Evolutionary conservation across 2,888 invertebrate species (phyloP).

Genomic region (Brachyptera risi): DNA sequence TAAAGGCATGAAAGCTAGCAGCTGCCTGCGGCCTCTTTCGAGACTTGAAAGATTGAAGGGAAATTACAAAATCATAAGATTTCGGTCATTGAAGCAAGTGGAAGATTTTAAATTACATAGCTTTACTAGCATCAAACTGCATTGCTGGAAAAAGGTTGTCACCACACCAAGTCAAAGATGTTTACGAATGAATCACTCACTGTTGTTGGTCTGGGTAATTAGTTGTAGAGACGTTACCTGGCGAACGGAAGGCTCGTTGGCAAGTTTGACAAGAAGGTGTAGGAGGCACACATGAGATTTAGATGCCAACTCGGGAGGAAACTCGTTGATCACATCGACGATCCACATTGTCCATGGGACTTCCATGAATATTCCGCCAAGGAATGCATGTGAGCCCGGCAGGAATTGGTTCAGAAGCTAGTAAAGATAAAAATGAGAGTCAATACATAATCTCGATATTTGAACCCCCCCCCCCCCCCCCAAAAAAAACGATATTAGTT

Average conservation of each 20-base stretch:
- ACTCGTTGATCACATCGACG: conserved; percentile 44
- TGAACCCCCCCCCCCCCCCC: no score
- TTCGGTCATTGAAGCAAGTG: neutral
- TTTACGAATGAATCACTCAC: no score
- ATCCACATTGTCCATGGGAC: conserved; percentile 65
- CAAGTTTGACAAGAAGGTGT: conserved; percentile 65
- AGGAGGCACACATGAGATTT: conserved; percentile 60
- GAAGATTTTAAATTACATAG: no score
- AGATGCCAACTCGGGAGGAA: conserved; percentile 45
- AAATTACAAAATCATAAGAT: neutral
- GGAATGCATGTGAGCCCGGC: conserved; percentile 65
- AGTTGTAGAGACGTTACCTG: no score
- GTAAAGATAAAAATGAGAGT: neutral
- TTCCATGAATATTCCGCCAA: conserved; percentile 64
- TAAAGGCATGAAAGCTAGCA: no score
- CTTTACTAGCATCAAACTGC: no score
- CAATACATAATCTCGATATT: neutral
- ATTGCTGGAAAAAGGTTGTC: no score
- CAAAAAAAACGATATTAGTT: no score
- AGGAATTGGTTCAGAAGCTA: conserved; percentile 60
- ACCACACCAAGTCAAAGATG: no score
- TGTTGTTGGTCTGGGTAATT: no score
- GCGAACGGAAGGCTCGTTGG: conserved; percentile 66
- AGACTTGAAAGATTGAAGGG: no score
- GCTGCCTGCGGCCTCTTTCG: no score